Base-by-base conservation (phyloP, 1,140 invertebrate genomes). In the Pachypeltis micranthus region DNA sequence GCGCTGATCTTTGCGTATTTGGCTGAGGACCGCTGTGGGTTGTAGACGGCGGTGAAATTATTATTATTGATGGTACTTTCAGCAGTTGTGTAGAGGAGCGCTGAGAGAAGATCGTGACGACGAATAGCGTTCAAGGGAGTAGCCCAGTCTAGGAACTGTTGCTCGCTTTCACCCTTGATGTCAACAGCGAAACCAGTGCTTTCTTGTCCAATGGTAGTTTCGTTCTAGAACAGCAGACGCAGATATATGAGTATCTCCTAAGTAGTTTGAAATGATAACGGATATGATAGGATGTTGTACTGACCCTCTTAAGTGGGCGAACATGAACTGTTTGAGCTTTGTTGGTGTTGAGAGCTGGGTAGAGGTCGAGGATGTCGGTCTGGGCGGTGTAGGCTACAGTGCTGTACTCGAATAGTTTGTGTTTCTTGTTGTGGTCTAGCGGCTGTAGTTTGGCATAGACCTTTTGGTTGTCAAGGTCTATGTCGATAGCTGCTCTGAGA, bases 371-470 rank as follows among this genome's bases (percentile, higher is more conserved):
- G 66, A 83, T 79, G 64, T 81, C 73, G 66, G 80, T 74, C 54
- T 71, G 76, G 1, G 79, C 70, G 7, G 79, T 81, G 72, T 81
- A 86, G 23, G 84, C 84, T 70, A 76, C 74, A 0, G 77, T 75
- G 63, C 78, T 83, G 67, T 73, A 77, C 65, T 85, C 80, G 12
- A 80, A 64, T 25, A 84, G 34, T 31, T 75, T 77, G 28, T 72
- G 72, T 26, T 79, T 74, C 65, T 79, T 72, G 25, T 79, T 72
- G 2, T 75, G 67, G 54, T 77, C 69, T 0, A 78, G 65, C 0
- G 79, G 77, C 65, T 75, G 68, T 1, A 82, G n/a, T 67, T 74
- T 72, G 1, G 80, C 44, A 59, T 74, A 67, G 2, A 77, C 39
- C 34, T 80, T 65, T 1, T 72, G 72, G 59, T 77, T 74, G 19